A percentile compares a stretch with the other conserved stretches of the same genome.
These are phyloP conservation scores for Bilobella aurantiaca DNA, from an alignment of 1,140 invertebrate species.

Conservation along the genomic window DNA sequence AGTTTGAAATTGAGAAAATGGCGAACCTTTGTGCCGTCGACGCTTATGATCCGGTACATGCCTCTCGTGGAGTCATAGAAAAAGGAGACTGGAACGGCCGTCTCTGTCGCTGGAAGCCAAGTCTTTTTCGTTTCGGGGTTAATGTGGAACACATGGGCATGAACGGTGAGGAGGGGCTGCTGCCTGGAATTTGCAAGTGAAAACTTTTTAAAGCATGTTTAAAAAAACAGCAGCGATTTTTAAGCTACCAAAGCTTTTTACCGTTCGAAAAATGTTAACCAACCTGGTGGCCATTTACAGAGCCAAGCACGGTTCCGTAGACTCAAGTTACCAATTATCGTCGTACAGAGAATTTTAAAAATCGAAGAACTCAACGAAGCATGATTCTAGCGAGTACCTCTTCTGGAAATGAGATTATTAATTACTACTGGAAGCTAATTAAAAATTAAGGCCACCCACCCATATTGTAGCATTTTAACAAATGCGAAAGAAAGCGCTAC, in stretches of 20 bases:
- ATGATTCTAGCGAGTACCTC: too few relatives aligned
- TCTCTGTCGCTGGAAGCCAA: constrained; percentile 92
- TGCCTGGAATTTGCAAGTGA: constrained; percentile 15
- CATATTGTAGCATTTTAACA: too few relatives aligned
- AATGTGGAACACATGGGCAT: constrained; percentile 92
- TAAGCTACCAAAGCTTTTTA: too few relatives aligned
- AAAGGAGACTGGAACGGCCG: constrained; percentile 91
- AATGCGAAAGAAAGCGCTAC: too few relatives aligned
- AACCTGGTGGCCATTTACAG: not conserved
- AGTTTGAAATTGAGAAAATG: not conserved
- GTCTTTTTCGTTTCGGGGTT: constrained; percentile 96
- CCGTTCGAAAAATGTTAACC: not conserved
- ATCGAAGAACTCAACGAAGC: too few relatives aligned
- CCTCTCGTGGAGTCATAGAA: constrained; percentile 94
- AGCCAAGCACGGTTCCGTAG: not conserved
- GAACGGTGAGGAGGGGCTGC: constrained; percentile 28
- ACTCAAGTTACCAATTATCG: too few relatives aligned
- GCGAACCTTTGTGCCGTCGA: constrained; percentile 83
- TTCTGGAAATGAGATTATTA: too few relatives aligned
- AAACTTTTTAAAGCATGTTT: not conserved
- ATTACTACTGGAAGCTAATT: too few relatives aligned
- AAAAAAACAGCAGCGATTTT: too few relatives aligned
- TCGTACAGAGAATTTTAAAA: too few relatives aligned
- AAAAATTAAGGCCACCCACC: too few relatives aligned
- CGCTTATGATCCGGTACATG: constrained; percentile 91